These are phyloP conservation scores for Micrasema longulum DNA, from an alignment of 1,140 invertebrate genomes.

Conservation along the genomic window DNA sequence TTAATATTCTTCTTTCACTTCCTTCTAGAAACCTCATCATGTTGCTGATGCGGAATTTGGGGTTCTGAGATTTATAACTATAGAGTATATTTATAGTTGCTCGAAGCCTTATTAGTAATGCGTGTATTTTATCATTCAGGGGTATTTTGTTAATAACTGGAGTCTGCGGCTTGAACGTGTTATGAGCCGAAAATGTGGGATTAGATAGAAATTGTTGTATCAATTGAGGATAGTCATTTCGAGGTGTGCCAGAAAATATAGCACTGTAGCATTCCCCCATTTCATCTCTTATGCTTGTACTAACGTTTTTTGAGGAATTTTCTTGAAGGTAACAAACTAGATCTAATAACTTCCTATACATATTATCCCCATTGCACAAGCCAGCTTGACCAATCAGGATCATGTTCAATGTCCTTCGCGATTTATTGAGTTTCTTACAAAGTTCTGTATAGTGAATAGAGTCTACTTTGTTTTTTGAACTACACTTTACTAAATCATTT, in stretches of 20 bases:
- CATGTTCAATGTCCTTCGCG: conserved; percentile 41
- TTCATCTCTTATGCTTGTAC: conserved; percentile 19
- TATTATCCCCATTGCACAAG: conserved; percentile 29
- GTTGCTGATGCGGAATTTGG: no score
- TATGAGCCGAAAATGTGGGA: not conserved
- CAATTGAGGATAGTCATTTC: conserved; percentile 41
- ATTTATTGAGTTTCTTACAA: conserved; percentile 38
- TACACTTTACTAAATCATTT: conserved; percentile 16
- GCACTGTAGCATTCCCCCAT: conserved; percentile 27
- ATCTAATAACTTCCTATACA: conserved; percentile 15
- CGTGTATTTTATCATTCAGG: not conserved
- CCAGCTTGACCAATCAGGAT: conserved; percentile 46
- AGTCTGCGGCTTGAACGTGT: not conserved
- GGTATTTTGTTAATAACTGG: not conserved
- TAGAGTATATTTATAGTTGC: conserved; percentile 1
- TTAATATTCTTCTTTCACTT: no score
- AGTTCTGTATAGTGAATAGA: not conserved
- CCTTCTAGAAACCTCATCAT: no score
- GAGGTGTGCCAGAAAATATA: conserved; percentile 40
- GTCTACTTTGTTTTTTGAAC: conserved; percentile 1
- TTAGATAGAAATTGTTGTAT: not conserved
- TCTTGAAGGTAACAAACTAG: conserved; percentile 16
- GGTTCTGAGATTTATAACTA: no score
- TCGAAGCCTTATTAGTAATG: conserved; percentile 18
- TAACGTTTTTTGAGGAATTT: not conserved